Evolutionary conservation across 2,888 invertebrate genomes (phyloP).

Genomic region (Peribatodes rhomboidaria): DNA sequence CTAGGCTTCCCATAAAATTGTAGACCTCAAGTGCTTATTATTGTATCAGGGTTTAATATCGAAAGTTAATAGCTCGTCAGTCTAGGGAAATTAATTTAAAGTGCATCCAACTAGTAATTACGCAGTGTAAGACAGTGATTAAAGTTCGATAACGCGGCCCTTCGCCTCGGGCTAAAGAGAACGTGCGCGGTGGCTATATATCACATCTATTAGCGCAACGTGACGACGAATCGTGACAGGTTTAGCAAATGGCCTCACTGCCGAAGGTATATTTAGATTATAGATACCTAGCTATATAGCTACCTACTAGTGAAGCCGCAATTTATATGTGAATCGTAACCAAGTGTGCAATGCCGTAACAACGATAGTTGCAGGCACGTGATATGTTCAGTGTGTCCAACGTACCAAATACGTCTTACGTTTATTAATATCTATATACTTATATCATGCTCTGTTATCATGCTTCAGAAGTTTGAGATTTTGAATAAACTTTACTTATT

Average conservation of each 20-base stretch:
- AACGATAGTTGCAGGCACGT: background rate
- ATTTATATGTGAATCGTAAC: background rate
- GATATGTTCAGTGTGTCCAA: too few species aligned
- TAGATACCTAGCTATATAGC: too few species aligned
- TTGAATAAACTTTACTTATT: too few species aligned
- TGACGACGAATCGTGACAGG: slow-evolving; percentile 24
- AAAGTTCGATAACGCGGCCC: slow-evolving; percentile 24
- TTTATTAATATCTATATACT: too few species aligned
- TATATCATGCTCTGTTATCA: too few species aligned
- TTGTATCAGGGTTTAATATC: slow-evolving; percentile 70
- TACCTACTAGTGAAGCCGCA: background rate
- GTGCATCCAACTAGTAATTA: slow-evolving; percentile 79
- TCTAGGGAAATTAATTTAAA: slow-evolving; percentile 81
- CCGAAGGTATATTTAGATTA: slow-evolving; percentile 9
- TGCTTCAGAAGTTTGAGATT: too few species aligned
- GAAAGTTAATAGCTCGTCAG: slow-evolving; percentile 72
- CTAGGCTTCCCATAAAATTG: slow-evolving; percentile 39
- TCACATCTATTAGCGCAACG: slow-evolving; percentile 32
- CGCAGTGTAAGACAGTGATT: slow-evolving; percentile 42
- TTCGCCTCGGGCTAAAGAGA: slow-evolving; percentile 17
- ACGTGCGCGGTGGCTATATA: slow-evolving; percentile 25
- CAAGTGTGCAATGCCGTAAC: background rate
- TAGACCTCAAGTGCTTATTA: slow-evolving; percentile 58
- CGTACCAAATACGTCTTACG: too few species aligned
- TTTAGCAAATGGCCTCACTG: slow-evolving; percentile 24